phyloP scores from a whole-genome alignment of 1,140 invertebrate genomes.

The Arion vulgaris region DNA sequence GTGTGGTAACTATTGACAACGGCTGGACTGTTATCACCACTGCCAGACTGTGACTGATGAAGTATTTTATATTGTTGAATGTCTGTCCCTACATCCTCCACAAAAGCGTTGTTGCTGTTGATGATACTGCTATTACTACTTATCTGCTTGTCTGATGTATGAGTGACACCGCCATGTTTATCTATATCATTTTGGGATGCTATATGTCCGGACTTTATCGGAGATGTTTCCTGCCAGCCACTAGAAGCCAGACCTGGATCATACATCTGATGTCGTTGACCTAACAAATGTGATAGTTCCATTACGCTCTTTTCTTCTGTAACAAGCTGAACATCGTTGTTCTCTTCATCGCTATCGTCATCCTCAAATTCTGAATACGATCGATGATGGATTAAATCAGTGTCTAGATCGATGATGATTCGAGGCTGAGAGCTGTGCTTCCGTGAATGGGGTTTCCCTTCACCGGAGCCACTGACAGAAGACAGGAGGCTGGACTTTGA shows the following conservation, averaged over 20 bases:
- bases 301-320: background rate
- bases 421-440: background rate
- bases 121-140: background rate
- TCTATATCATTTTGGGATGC: background rate
- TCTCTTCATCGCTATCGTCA: background rate
- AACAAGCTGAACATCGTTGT: background rate
- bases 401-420: slow-evolving; percentile 18
- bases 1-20: background rate
- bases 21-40: background rate
- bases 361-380: slow-evolving; percentile 15
- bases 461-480: background rate
- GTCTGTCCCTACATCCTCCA: background rate
- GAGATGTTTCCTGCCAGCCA: background rate
- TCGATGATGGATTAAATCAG: slow-evolving; percentile 16
- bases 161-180: background rate
- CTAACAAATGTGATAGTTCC: background rate
- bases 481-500: background rate
- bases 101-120: background rate
- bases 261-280: background rate
- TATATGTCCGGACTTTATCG: background rate
- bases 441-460: background rate
- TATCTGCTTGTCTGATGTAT: background rate
- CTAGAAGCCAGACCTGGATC: background rate
- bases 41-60: background rate
- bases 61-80: background rate